Evolutionary conservation across 2,113 vertebrate genomes (phyloP), one percentile per base, ranked within the genome.

Genomic region (Ceuthmochares aereus): DNA sequence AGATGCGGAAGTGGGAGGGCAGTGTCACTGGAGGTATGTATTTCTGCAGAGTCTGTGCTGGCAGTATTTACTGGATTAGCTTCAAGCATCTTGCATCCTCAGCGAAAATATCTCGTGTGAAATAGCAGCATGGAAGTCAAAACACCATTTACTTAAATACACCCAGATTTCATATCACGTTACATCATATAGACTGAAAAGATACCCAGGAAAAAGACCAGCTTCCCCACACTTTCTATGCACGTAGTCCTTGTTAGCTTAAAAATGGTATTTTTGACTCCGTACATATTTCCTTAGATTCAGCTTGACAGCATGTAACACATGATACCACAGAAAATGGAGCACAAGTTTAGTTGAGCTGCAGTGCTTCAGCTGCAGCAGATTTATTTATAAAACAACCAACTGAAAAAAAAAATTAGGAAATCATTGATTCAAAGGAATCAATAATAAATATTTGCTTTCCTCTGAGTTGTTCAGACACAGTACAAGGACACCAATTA

Each of bases 381-480:
- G 32, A 26, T 97, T 98, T 96, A 97, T 97, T 98, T 97, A 97
- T 86, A 96, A 97, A 97, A 97, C 78, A 87, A 95, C 86, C 51
- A 49, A 94, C 18, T 68, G 59, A 96, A 90, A 87, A 54, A 76
- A 80, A 69, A 63, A 82, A 70, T 66, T 77, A 97, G 54, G 93
- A 97, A 97, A 96, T 84, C 94, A 93, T 96, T 95, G 95, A 97
- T 97, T 98, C 94, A 93, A 93, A 96, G 95, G 87, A 94, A 97
- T 97, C 95, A 91, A 84, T 97, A 97, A 97, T 97, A 97, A 97
- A 97, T 97, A 98, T 84, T 97, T 97, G 90, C 63, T 97, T 89
- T 95, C 86, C 96, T 98, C 95, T 84, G 87, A 96, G 95, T 95
- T 96, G 77, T 92, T 97, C 92, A 89, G 91, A 97, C 93, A 97